Percentiles rank a stretch among this genome's conserved stretches.
Conservation (phyloP, 1,140 invertebrate genomes). For the Pseudomyrmex sp. region DNA sequence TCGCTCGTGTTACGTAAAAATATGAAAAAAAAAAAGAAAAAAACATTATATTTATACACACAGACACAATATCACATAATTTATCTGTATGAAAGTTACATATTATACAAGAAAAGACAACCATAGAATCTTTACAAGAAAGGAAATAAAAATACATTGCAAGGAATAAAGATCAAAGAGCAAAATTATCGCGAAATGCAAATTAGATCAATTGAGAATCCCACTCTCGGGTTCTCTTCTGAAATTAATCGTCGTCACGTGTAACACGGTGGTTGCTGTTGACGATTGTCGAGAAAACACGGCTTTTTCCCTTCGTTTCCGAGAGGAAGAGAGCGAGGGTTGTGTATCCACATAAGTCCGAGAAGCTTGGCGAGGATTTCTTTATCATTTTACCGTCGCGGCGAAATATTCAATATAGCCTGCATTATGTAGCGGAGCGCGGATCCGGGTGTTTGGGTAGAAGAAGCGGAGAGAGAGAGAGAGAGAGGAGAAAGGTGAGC, state of each 20-base stretch:
- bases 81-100: not conserved
- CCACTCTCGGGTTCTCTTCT: not conserved
- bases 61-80: constrained; percentile 34
- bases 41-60: constrained; percentile 37
- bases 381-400: constrained; percentile 66
- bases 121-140: not conserved
- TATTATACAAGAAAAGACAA: no score
- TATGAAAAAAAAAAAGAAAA: constrained; percentile 32
- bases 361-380: constrained; percentile 65
- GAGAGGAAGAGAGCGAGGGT: not conserved
- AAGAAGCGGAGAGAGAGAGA: not conserved
- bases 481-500: not conserved
- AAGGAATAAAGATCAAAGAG: not conserved
- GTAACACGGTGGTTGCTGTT: not conserved
- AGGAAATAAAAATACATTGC: not conserved
- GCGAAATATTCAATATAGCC: constrained; percentile 68
- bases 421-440: constrained; percentile 65
- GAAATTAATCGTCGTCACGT: constrained; percentile 16
- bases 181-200: not conserved
- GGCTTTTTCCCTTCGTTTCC: not conserved
- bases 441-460: constrained; percentile 27
- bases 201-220: not conserved
- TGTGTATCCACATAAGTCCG: constrained; percentile 42
- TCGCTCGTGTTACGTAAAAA: constrained; percentile 33
- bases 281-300: not conserved